Conservation (phyloP, 1,140 invertebrate genomes). For the Cydia pomonella region DNA sequence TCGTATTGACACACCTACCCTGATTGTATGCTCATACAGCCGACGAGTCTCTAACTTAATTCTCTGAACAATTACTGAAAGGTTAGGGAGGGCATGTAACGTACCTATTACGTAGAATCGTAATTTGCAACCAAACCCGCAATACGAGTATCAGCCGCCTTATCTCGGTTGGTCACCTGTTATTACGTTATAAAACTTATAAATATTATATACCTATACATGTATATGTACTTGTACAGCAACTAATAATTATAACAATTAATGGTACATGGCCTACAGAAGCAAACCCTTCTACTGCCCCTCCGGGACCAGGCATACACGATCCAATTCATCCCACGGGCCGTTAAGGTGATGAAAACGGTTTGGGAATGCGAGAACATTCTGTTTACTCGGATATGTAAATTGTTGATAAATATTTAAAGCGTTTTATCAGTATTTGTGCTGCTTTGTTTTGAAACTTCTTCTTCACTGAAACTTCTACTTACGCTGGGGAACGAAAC, state of each 20-base stretch:
- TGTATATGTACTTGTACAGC: not conserved
- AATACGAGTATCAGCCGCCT: too few species aligned
- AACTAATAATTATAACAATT: not conserved
- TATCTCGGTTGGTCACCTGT: too few species aligned
- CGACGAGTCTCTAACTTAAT: too few species aligned
- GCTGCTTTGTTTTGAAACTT: not conserved
- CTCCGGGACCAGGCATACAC: not conserved
- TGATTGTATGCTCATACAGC: not conserved
- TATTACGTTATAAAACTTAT: too few species aligned
- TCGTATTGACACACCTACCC: not conserved
- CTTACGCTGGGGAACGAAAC: too few species aligned
- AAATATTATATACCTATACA: not conserved
- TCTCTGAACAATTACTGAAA: too few species aligned
- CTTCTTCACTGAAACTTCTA: too few species aligned
- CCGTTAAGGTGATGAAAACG: not conserved
- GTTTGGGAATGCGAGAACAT: not conserved
- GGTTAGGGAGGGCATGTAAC: too few species aligned
- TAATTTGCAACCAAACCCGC: too few species aligned
- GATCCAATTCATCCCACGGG: not conserved
- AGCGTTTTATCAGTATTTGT: not conserved
- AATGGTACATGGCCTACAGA: not conserved
- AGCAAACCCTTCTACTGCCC: not conserved
- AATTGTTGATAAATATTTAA: slow-evolving; percentile 15
- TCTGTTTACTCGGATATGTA: not conserved
- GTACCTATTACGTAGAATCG: too few species aligned